These are phyloP conservation scores for Pocota personata DNA, from an alignment of 2,888 invertebrate genomes.

Conservation along the genomic window DNA sequence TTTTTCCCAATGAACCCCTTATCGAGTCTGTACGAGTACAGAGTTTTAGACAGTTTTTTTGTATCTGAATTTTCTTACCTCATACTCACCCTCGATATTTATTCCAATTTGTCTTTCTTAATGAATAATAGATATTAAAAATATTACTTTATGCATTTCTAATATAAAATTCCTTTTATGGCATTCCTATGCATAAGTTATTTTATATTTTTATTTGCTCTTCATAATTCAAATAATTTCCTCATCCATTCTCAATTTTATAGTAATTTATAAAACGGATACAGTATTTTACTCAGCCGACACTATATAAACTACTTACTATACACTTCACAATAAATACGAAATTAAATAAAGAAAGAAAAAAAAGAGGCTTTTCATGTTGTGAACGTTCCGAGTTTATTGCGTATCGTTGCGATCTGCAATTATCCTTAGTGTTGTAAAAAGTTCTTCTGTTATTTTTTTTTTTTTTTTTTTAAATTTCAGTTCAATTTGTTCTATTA, in stretches of 20 bases:
- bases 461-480: conserved; percentile 31
- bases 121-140: no score
- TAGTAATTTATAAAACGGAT: conserved; percentile 38
- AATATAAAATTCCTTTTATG: background rate
- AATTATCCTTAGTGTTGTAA: conserved; percentile 71
- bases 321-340: conserved; percentile 58
- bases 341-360: conserved; percentile 40
- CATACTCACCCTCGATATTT: no score
- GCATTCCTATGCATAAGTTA: background rate
- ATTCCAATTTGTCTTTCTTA: no score
- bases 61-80: no score
- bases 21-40: no score
- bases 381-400: conserved; percentile 74
- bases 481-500: background rate
- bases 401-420: conserved; percentile 72
- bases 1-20: no score
- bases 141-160: no score
- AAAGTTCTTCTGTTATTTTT: conserved; percentile 2
- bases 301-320: conserved; percentile 47
- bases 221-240: conserved; percentile 30
- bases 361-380: conserved; percentile 71
- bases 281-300: conserved; percentile 61
- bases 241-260: conserved; percentile 26
- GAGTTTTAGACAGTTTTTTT: no score
- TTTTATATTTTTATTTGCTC: conserved; percentile 11